These are phyloP conservation scores for Hormiphora californensis DNA, from an alignment of 37 sponge, comb jelly and placozoan genomes.

Conservation along the genomic window DNA sequence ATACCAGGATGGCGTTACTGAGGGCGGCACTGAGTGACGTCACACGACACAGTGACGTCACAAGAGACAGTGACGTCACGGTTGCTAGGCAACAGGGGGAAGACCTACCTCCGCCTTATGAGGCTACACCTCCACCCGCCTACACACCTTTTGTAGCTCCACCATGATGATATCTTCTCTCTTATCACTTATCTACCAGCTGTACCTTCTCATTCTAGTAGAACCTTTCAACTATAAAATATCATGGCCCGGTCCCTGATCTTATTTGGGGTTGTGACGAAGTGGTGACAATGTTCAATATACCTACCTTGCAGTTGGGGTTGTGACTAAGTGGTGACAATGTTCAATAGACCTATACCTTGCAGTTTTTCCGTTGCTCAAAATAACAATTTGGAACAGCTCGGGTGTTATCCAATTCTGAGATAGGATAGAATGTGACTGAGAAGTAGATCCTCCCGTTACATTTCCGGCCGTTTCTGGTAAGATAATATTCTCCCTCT, in stretches of 20 bases:
- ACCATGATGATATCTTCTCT: too few relatives aligned
- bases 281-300: too few relatives aligned
- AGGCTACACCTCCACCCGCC: neutral
- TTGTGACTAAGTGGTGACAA: too few relatives aligned
- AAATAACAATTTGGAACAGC: neutral
- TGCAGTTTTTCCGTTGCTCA: neutral
- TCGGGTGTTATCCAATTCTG: neutral
- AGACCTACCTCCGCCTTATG: neutral
- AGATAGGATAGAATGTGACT: neutral
- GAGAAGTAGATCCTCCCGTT: neutral
- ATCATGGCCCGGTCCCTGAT: too few relatives aligned
- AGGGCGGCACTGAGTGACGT: conserved; percentile 1
- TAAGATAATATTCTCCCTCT: neutral
- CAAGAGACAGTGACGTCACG: neutral
- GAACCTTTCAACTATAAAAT: too few relatives aligned
- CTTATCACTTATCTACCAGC: too few relatives aligned
- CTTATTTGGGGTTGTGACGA: too few relatives aligned
- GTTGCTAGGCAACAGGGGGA: neutral
- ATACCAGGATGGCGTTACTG: neutral
- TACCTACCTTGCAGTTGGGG: too few relatives aligned
- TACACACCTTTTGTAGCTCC: too few relatives aligned
- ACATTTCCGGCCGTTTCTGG: neutral
- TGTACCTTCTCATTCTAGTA: too few relatives aligned
- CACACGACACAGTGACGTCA: neutral
- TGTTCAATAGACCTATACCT: too few relatives aligned